These are phyloP conservation scores for Natrix natrix DNA, from an alignment of 2,797 vertebrate genomes.

Conservation along the genomic window DNA sequence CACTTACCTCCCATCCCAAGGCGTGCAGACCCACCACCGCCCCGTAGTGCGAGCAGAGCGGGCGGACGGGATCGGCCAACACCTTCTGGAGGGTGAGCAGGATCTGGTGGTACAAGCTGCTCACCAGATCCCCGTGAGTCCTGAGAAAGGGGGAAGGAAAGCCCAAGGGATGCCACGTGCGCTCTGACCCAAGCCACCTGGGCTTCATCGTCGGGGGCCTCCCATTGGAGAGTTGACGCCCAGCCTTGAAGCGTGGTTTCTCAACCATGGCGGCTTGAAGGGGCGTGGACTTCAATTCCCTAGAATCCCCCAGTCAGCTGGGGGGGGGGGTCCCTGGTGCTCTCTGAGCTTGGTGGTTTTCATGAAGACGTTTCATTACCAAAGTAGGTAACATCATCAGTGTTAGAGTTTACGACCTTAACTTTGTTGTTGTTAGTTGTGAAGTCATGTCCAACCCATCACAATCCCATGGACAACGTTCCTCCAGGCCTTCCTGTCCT, in stretches of 20 bases:
- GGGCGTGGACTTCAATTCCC: background rate
- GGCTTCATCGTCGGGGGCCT: background rate
- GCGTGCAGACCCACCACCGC: slow-evolving; percentile 91
- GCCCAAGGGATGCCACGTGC: background rate
- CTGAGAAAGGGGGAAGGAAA: slow-evolving; percentile 59
- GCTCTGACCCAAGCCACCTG: background rate
- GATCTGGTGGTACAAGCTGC: slow-evolving; percentile 91
- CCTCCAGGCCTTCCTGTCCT: too few relatives aligned
- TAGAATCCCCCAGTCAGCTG: background rate
- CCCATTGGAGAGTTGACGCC: background rate
- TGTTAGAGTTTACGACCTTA: too few relatives aligned
- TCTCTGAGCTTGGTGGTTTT: too few relatives aligned
- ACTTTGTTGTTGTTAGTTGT: too few relatives aligned
- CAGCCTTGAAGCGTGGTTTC: background rate
- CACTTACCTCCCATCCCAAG: slow-evolving; percentile 88
- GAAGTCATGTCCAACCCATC: too few relatives aligned
- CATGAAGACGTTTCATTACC: too few relatives aligned
- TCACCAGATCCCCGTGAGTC: slow-evolving; percentile 88
- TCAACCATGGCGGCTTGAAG: background rate
- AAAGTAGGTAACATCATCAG: too few relatives aligned
- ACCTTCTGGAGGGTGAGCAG: slow-evolving; percentile 92
- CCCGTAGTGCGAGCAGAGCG: slow-evolving; percentile 93
- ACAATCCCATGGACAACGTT: too few relatives aligned
- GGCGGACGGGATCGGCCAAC: slow-evolving; percentile 87
- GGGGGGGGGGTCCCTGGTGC: too few relatives aligned